Evolutionary conservation across 2,888 invertebrate genomes (phyloP).

Genomic region (Apantesis nais): DNA sequence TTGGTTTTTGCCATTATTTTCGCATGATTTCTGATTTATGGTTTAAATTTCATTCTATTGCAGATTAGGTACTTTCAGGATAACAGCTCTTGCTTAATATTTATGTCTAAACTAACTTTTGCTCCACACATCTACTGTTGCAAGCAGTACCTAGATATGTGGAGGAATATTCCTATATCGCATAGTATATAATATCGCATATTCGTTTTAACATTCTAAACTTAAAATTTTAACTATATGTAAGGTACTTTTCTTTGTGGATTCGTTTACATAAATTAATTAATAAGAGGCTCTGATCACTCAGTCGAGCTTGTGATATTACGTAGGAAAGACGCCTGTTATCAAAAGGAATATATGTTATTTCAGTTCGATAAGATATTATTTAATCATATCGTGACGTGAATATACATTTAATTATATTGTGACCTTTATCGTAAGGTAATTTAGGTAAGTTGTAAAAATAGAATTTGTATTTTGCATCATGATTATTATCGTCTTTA

Average conservation of each 20-base stretch:
- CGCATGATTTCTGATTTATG: background rate
- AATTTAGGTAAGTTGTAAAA: conserved; percentile 24
- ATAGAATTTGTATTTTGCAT: conserved; percentile 1
- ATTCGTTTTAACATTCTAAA: conserved; percentile 5
- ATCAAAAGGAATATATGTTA: conserved; percentile 28
- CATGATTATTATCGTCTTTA: background rate
- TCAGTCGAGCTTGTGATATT: conserved; percentile 42
- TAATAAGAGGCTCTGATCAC: conserved; percentile 22
- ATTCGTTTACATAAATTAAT: conserved; percentile 14
- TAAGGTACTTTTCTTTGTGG: background rate
- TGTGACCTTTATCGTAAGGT: conserved; percentile 20
- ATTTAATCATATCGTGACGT: conserved; percentile 19
- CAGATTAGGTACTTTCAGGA: background rate
- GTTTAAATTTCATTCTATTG: background rate
- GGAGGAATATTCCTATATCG: too few relatives aligned
- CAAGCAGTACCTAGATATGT: background rate
- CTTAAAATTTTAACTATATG: background rate
- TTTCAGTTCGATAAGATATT: conserved; percentile 3
- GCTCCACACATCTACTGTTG: background rate
- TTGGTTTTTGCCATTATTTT: background rate
- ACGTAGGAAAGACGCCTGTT: conserved; percentile 35
- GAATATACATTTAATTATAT: too few relatives aligned
- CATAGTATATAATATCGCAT: too few relatives aligned
- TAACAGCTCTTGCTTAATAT: background rate
- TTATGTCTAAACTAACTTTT: background rate